These are phyloP conservation scores for Ceratothoa steindachneri DNA, from an alignment of 2,888 invertebrate species.

Conservation along the genomic window DNA sequence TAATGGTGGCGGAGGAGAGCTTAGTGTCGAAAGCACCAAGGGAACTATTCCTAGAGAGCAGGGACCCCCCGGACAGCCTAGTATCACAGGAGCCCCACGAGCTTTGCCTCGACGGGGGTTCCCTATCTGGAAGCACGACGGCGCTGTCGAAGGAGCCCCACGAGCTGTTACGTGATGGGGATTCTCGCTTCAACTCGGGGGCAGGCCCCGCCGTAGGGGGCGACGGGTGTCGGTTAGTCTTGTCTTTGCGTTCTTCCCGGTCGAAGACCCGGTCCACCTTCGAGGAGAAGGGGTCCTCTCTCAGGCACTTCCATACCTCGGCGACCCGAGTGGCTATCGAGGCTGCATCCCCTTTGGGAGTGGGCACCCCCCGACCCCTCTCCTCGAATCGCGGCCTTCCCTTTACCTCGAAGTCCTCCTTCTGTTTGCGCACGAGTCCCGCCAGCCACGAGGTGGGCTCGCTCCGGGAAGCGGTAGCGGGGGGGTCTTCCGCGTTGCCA, in stretches of 20 bases:
- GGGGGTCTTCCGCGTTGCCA: not conserved
- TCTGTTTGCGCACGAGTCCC: conserved; percentile 42
- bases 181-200: conserved; percentile 51
- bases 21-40: conserved; percentile 42
- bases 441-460: conserved; percentile 36
- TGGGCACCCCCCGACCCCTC: conserved; percentile 20
- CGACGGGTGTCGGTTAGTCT: conserved; percentile 19
- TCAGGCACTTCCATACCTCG: conserved; percentile 1
- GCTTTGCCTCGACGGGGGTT: conserved; percentile 49
- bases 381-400: conserved; percentile 28
- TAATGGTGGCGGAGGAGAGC: no score
- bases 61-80: conserved; percentile 31
- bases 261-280: conserved; percentile 69
- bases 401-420: conserved; percentile 44
- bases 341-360: conserved; percentile 1
- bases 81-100: conserved; percentile 49
- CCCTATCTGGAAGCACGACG: conserved; percentile 61
- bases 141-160: conserved; percentile 76
- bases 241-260: conserved; percentile 60
- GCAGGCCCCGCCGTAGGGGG: not conserved
- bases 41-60: conserved; percentile 41
- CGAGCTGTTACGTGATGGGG: conserved; percentile 67
- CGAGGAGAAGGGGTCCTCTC: conserved; percentile 65
- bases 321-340: not conserved
- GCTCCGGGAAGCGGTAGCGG: conserved; percentile 14